Base-by-base conservation (phyloP, 2,113 vertebrate species). In the Cnemophilus loriae region DNA sequence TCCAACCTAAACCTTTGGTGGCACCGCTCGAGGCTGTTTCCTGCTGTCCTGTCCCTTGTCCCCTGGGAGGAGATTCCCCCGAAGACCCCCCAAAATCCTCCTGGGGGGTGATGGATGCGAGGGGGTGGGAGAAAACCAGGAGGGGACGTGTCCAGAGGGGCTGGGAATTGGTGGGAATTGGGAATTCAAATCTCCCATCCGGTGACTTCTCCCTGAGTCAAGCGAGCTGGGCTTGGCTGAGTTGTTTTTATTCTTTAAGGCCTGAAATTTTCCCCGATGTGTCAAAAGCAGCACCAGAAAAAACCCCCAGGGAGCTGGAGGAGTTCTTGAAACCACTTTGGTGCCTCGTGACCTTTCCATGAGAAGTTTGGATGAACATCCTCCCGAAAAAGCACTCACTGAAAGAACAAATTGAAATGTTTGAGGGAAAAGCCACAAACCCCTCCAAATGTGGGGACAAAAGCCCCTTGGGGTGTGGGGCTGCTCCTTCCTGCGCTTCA, bases 241-340 rank as follows among this genome's bases (percentile, higher is more conserved):
- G 32, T 67, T 63, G 42, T 46, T 69, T 42, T 52, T 24, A 30
- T 59, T 33, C 39, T 93, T 83, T 33, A 39, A 87, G 81, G 59
- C 16, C 55, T 87, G 87, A 74, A 80, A 46, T 90, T 71, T 63
- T 93, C 89, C 42, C 94, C 4, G 55, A 55, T 49, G 75, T 78
- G 67, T 86, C 61, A 57, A 88, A 93, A 73, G 0, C 12, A 68
- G 41, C 7, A 3, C 53, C 32, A 15, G 33, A 37, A 92, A 92
- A 90, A 86, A 35, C 19, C 74, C 69, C 52, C 74, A 14, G 63
- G 4, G 33, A 46, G 76, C 30, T 50, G 84, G 87, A 71, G 57
- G 81, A 71, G 35, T 50, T 33, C 18, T 4, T 67, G 44, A 76
- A 91, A 59, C 53, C 84, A 11, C 16, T 83, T 13, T 23, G 87